These are phyloP conservation scores for Andrena minutula DNA, from an alignment of 2,888 invertebrate species.

Conservation along the genomic window DNA sequence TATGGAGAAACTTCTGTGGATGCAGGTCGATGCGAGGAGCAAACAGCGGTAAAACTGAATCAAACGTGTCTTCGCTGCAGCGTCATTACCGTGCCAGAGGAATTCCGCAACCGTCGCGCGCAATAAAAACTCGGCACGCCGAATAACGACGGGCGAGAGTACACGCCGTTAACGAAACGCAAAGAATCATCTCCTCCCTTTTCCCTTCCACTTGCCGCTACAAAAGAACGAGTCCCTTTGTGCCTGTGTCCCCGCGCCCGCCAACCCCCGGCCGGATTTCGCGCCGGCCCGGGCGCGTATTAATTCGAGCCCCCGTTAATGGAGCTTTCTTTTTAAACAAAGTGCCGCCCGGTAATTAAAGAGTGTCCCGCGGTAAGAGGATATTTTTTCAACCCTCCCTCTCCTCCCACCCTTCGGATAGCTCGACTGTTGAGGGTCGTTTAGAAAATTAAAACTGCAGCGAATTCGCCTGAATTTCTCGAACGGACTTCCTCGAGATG, in stretches of 20 bases:
- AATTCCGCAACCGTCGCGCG: too few relatives aligned
- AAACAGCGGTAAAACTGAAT: too few relatives aligned
- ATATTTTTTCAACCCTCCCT: constrained; percentile 8
- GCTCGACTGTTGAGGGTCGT: not conserved
- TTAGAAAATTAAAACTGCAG: constrained; percentile 16
- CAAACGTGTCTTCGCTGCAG: too few relatives aligned
- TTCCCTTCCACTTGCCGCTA: not conserved
- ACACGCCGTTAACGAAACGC: not conserved
- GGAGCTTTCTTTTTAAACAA: constrained; percentile 25
- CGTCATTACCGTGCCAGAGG: too few relatives aligned
- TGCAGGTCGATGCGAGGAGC: too few relatives aligned
- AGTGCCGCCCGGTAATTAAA: constrained; percentile 39
- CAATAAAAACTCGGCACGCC: too few relatives aligned
- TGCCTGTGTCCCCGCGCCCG: constrained; percentile 13
- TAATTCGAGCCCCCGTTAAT: constrained; percentile 40
- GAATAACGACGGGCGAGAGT: too few relatives aligned
- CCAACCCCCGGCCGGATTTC: constrained; percentile 1
- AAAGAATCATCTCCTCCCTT: not conserved
- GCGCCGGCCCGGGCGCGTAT: not conserved
- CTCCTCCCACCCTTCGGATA: too few relatives aligned
- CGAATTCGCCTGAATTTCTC: not conserved
- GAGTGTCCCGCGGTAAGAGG: constrained; percentile 25
- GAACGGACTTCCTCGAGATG: not conserved
- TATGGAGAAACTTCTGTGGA: too few relatives aligned
- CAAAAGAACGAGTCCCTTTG: constrained; percentile 35